Evolutionary conservation across 2,113 vertebrate genomes (phyloP).

Genomic region (Apistogramma diplotaenia): DNA sequence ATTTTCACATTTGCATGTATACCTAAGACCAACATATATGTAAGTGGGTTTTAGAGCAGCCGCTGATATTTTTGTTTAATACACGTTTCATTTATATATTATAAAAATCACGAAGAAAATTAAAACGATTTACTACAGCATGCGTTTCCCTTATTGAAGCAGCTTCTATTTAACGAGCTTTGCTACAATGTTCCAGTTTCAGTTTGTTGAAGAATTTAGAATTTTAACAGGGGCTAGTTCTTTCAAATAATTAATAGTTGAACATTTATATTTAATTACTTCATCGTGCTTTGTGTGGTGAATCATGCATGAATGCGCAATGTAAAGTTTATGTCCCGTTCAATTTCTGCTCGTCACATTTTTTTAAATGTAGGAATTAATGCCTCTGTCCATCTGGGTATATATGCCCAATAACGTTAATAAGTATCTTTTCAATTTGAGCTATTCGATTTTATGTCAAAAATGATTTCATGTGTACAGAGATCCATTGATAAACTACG

Average conservation of each 20-base stretch:
- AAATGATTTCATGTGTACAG: background rate
- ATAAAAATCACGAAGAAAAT: background rate
- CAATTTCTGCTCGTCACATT: background rate
- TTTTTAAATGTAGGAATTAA: background rate
- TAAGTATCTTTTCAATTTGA: background rate
- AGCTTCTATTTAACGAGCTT: background rate
- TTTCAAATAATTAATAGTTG: background rate
- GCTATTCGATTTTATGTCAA: background rate
- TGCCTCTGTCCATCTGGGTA: background rate
- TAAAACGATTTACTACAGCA: background rate
- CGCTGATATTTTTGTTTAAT: background rate
- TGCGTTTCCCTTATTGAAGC: background rate
- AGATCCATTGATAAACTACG: background rate
- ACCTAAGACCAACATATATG: background rate
- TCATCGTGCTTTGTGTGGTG: background rate
- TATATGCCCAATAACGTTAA: background rate
- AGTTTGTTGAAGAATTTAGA: background rate
- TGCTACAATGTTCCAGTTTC: background rate
- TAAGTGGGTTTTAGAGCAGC: background rate
- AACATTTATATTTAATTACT: background rate
- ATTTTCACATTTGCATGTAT: background rate
- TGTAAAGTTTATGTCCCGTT: slow-evolving; percentile 24
- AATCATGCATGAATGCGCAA: background rate
- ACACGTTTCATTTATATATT: background rate
- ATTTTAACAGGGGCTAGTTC: background rate